Conservation (phyloP, 37 sponge, comb jelly and placozoan species). For the Bolinopsis microptera region DNA sequence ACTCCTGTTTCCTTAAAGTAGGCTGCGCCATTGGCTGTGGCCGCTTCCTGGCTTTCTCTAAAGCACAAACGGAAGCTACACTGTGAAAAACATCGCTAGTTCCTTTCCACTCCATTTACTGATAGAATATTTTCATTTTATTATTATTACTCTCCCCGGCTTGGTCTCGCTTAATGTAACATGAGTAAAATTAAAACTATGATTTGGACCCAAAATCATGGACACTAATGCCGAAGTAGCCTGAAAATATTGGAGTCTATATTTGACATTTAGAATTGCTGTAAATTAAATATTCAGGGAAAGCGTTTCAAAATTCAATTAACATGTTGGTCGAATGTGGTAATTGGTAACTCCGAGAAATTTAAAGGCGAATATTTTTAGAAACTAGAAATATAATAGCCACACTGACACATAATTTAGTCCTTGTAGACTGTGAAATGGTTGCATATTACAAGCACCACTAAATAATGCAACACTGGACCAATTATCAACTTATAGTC, state of each 20-base stretch:
- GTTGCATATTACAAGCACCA: too few relatives aligned
- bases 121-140: too few relatives aligned
- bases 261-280: too few relatives aligned
- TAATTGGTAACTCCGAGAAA: neutral
- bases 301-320: neutral
- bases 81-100: neutral
- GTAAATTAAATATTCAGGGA: neutral
- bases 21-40: neutral
- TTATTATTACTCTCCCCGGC: too few relatives aligned
- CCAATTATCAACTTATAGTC: too few relatives aligned
- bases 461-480: too few relatives aligned
- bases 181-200: too few relatives aligned
- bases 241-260: too few relatives aligned
- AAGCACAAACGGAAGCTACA: neutral
- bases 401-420: too few relatives aligned
- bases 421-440: neutral
- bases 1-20: neutral
- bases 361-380: neutral
- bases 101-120: neutral
- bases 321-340: neutral
- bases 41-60: neutral
- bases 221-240: too few relatives aligned
- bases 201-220: too few relatives aligned
- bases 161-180: too few relatives aligned
- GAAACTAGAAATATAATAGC: neutral